Conservation (phyloP, 2,888 invertebrate genomes). For the Chloroclysta siterata region DNA sequence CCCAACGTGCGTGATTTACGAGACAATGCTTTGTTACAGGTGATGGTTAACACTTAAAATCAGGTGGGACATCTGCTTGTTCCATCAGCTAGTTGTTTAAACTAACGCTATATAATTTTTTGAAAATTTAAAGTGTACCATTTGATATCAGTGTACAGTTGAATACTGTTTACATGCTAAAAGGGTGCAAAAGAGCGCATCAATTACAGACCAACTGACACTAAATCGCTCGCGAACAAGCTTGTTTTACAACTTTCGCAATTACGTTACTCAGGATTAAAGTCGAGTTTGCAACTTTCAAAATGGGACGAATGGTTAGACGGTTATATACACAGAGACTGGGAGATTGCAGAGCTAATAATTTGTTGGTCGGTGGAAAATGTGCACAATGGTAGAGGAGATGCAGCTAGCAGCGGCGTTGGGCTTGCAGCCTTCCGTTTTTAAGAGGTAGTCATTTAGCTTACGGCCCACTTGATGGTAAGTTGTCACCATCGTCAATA, state of each 20-base stretch:
- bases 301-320: conserved; percentile 74
- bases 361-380: background rate
- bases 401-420: too few relatives aligned
- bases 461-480: too few relatives aligned
- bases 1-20: too few relatives aligned
- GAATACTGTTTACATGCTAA: conserved; percentile 23
- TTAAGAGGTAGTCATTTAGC: too few relatives aligned
- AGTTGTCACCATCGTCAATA: too few relatives aligned
- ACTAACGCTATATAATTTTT: too few relatives aligned
- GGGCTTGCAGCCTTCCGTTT: too few relatives aligned
- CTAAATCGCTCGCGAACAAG: conserved; percentile 77
- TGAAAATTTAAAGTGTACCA: background rate
- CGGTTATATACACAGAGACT: conserved; percentile 50
- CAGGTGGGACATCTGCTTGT: too few relatives aligned
- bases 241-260: conserved; percentile 80
- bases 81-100: too few relatives aligned
- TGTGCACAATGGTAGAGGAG: too few relatives aligned
- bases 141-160: conserved; percentile 5
- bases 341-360: background rate
- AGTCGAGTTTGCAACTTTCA: conserved; percentile 75
- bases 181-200: conserved; percentile 53
- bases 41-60: too few relatives aligned
- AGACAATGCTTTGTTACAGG: too few relatives aligned
- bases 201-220: conserved; percentile 71
- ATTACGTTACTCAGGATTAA: conserved; percentile 81